Percentiles rank a stretch among this genome's conserved stretches.
Evolutionary conservation across 1,140 invertebrate genomes (phyloP).

Genomic region (Elymnias hypermnestra): DNA sequence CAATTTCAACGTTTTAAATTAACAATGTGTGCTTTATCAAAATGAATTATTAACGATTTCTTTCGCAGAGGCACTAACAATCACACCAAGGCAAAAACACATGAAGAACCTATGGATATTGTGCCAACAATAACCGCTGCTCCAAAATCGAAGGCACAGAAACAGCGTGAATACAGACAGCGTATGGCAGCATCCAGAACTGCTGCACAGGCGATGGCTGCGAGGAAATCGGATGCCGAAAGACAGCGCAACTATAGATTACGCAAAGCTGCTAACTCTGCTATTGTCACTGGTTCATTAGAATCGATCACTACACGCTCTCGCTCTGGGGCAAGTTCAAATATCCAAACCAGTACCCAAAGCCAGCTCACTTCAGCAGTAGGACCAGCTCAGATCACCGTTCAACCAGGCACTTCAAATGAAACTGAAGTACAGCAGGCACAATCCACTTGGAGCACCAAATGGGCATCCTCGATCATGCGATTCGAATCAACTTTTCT

Average conservation of each 20-base stretch:
- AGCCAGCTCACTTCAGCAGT: conserved; percentile 19
- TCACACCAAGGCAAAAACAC: too few species aligned
- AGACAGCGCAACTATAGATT: conserved; percentile 30
- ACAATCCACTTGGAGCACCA: conserved; percentile 30
- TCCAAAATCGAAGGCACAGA: conserved; percentile 25
- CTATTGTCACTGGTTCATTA: conserved; percentile 22
- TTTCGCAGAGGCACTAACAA: too few species aligned
- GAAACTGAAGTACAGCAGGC: conserved; percentile 21
- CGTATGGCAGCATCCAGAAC: conserved; percentile 30
- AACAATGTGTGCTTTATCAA: too few species aligned
- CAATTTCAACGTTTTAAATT: too few species aligned
- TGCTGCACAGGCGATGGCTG: conserved; percentile 22
- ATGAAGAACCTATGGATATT: too few species aligned
- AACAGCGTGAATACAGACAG: conserved; percentile 33
- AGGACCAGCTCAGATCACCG: conserved; percentile 20
- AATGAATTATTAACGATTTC: too few species aligned
- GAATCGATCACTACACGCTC: conserved; percentile 20
- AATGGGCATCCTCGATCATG: conserved; percentile 31
- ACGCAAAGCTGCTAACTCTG: conserved; percentile 29
- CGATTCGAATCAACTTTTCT: conserved; percentile 32
- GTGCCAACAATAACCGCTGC: too few species aligned
- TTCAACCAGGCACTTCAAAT: conserved; percentile 25
- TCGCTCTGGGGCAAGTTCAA: conserved; percentile 12
- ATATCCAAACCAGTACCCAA: conserved; percentile 23
- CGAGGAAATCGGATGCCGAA: conserved; percentile 17